Evolutionary conservation across 2,797 vertebrate genomes (phyloP).

Genomic region (Eremophila alpestris): DNA sequence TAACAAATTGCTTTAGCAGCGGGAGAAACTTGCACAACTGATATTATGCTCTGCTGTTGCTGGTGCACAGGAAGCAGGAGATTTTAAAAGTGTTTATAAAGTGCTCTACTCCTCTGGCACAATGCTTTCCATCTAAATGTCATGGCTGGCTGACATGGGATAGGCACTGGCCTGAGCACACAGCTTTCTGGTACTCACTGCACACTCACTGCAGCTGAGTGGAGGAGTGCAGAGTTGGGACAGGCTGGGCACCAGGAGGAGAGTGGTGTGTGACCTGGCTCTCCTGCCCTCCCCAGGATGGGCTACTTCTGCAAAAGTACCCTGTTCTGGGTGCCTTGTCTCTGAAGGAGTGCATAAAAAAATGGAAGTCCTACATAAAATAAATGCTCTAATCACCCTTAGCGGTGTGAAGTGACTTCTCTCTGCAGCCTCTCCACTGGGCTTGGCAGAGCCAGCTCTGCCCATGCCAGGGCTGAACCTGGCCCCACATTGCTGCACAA

Average conservation of each 20-base stretch:
- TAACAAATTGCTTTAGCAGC: not conserved
- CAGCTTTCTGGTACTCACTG: not conserved
- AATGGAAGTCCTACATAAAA: not conserved
- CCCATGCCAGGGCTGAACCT: not conserved
- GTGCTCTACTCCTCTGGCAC: not conserved
- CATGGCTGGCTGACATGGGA: not conserved
- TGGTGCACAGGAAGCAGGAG: not conserved
- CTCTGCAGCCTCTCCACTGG: not conserved
- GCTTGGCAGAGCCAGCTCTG: not conserved
- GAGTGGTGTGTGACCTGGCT: fast-evolving
- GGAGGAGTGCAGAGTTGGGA: not conserved
- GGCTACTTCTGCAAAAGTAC: not conserved
- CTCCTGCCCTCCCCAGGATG: fast-evolving
- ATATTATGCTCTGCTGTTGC: not conserved
- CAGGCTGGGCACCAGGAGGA: too few species aligned
- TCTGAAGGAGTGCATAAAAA: fast-evolving
- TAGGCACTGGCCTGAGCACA: fast-evolving
- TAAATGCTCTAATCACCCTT: not conserved
- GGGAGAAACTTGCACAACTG: not conserved
- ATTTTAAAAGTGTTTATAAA: not conserved
- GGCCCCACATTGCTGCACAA: not conserved
- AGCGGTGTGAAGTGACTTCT: not conserved
- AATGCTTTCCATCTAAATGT: not conserved
- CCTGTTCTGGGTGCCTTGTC: too few species aligned
- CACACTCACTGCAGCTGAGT: fast-evolving